Evolutionary conservation across 1,140 invertebrate genomes (phyloP), one percentile per base, ranked within the genome.

Genomic region (Samia ricini): DNA sequence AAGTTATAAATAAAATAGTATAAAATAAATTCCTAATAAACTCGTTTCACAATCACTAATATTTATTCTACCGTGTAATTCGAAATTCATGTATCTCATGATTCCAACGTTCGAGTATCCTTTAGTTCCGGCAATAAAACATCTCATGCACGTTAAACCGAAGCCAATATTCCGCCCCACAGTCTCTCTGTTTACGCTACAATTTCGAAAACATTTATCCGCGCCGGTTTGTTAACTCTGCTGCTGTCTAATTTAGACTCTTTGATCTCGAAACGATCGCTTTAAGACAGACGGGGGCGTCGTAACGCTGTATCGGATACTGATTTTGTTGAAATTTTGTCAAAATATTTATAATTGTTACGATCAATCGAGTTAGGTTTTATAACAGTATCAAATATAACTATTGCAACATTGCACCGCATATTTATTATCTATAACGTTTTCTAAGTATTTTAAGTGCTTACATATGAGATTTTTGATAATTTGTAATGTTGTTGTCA

Each of bases 141-240:
- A 42, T 42, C 33, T 42, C 33, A 42, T 42, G 33, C 33, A 42
- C 7, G 15, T 42, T 42, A 42, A 42, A 42, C 33, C 33, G 33
- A 42, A 7, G 33, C 33, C 33, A 42, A 42, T 42, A 42, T 42
- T 42, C 33, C 12, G 33, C 33, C 33, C 12, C 33, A 42, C 10
- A n/a, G n/a, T n/a, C n/a, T 55, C 21, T 12, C 52, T 55, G 52
- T 55, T 55, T 55, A 55, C 52, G 20, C 24, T 55, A 55, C 52
- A 55, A 42, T 42, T 42, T 42, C 10, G 20, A 55, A 55, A 55
- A 55, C 52, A 55, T 55, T 55, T 23, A 24, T 55, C 52, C 52
- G 52, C 22, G 7, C 6, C 50, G 15, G 52, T 55, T 23, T n/a
- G 20, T 23, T 23, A 24, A 55, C 52, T 55, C 24, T 55, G 22